Evolutionary conservation across 2,113 vertebrate species (phyloP), one percentile per base, ranked within the genome.

Genomic region (Zosterops borbonicus): DNA sequence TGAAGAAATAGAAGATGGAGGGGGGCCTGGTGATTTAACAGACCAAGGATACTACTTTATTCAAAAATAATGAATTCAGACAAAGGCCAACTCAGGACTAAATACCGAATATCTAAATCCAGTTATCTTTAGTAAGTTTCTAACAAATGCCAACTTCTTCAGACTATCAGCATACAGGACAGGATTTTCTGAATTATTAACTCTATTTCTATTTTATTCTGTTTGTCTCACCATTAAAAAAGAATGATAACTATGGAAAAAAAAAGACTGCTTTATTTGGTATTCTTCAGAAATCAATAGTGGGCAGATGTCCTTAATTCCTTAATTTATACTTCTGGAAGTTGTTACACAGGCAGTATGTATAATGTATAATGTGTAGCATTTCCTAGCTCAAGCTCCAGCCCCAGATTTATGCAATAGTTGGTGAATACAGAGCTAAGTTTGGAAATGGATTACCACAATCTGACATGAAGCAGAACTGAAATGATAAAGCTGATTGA

Each of bases 391-490:
- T 67, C 46, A 50, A 73, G 63, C 29, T 63, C 49, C 46, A 74
- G 63, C 8, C 44, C 24, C 22, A 53, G n/a, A 50, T 68, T 83
- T 82, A 87, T 58, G 55, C 18, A 84, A 68, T 1, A 77, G 31
- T 39, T 58, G 56, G 50, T 44, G 47, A 95, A 90, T 59, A 15
- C 42, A 77, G 41, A 74, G 70, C 19, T 58, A 83, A 70, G 9
- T 73, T 33, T 67, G 39, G 59, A 55, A 85, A 90, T 35, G 33
- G 50, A 76, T 85, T 91, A 76, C 23, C 49, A 77, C 39, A 85
- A 53, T 83, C 58, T 94, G 64, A 92, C 41, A 2, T n/a, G 46
- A 89, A 89, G 50, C 50, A 89, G 69, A 96, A 92, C 29, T 41
- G 44, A 92, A 94, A 89, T 5, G 9, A 60, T 74, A 79, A 89